phyloP scores from a whole-genome alignment of 2,113 vertebrate genomes.

The Bubo scandiacus region DNA sequence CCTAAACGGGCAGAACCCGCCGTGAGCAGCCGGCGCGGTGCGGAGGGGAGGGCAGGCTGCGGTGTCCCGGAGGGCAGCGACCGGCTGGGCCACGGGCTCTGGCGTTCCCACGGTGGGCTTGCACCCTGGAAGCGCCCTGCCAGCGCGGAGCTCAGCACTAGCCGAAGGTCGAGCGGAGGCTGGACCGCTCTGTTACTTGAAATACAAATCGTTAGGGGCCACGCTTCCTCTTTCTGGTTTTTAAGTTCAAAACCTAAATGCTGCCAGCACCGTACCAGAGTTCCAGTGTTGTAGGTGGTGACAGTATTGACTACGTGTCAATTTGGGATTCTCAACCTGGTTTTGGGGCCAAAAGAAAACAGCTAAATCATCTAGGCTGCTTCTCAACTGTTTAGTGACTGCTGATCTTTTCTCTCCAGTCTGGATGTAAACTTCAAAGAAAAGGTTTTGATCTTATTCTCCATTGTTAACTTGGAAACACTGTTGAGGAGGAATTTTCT shows the following conservation, averaged over 20 bases:
- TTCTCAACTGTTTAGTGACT: not conserved
- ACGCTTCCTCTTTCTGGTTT: not conserved
- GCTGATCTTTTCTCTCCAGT: not conserved
- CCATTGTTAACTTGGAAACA: not conserved
- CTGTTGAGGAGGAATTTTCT: not conserved
- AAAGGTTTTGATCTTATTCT: accelerated
- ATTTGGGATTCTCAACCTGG: not conserved
- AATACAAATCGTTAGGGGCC: accelerated
- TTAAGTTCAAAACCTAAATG: not conserved
- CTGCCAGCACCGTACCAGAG: accelerated
- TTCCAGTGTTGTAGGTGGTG: not conserved
- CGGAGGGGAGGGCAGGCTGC: accelerated
- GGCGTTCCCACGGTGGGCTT: too few relatives aligned
- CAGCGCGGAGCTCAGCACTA: accelerated
- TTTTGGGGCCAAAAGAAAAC: not conserved
- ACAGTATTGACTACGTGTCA: accelerated
- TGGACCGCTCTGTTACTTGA: not conserved
- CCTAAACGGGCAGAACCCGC: too few relatives aligned
- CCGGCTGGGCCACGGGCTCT: not conserved
- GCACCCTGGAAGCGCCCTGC: not conserved
- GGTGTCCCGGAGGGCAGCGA: not conserved
- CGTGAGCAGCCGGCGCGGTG: too few relatives aligned
- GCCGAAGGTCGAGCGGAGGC: accelerated
- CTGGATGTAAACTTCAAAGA: not conserved
- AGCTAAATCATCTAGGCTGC: not conserved